Evolutionary conservation across 2,797 vertebrate species (phyloP).

Genomic region (Sebastiscus albofasciatus): DNA sequence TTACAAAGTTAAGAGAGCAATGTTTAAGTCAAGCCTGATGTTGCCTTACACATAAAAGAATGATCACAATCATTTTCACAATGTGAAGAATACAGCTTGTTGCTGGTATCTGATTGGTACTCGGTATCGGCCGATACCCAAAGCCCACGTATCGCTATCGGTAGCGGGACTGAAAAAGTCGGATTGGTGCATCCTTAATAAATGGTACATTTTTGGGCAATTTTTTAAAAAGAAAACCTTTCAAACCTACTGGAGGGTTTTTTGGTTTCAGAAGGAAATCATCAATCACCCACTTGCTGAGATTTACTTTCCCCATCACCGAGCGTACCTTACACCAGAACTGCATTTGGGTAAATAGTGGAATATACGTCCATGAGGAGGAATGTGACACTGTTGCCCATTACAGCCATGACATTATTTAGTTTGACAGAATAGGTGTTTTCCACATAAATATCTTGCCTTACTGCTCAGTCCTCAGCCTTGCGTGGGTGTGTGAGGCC

Average conservation of each 20-base stretch:
- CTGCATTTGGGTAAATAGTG: background rate
- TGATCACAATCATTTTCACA: too few species aligned
- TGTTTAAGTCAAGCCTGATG: too few species aligned
- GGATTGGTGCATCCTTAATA: too few species aligned
- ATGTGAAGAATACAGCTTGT: too few species aligned
- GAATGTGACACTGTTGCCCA: background rate
- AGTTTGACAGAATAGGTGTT: background rate
- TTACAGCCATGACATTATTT: background rate
- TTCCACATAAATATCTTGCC: background rate
- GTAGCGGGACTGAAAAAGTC: too few species aligned
- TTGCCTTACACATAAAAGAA: too few species aligned
- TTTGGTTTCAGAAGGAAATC: background rate
- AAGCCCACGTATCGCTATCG: too few species aligned
- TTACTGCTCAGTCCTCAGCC: background rate
- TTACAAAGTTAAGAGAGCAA: too few species aligned
- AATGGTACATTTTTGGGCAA: background rate
- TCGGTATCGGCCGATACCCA: too few species aligned
- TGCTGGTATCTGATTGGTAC: too few species aligned
- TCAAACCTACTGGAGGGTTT: background rate
- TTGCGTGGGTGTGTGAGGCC: constrained; percentile 13
- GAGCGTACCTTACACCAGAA: background rate
- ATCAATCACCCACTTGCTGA: background rate
- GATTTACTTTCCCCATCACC: background rate
- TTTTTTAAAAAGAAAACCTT: background rate
- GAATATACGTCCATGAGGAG: background rate